Evolutionary conservation across 1,140 invertebrate species (phyloP).

Genomic region (Aphelinus atriplicis): DNA sequence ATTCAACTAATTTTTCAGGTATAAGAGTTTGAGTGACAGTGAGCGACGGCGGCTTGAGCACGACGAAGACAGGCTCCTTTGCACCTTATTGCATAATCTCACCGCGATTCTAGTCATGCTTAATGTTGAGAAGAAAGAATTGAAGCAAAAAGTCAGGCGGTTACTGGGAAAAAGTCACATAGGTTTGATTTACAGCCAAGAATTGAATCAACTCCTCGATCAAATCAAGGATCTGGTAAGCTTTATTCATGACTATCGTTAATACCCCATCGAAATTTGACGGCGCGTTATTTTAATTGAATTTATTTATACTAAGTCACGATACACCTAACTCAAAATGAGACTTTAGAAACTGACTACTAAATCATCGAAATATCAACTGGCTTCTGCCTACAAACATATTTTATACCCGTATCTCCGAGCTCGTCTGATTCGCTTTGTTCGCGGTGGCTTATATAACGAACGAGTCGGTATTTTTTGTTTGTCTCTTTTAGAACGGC

Average conservation of each 20-base stretch:
- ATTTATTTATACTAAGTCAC: background rate
- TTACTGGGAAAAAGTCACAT: slow-evolving; percentile 98
- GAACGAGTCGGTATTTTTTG: background rate
- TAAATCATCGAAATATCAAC: too few relatives aligned
- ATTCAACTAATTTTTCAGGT: slow-evolving; percentile 65
- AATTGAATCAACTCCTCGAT: slow-evolving; percentile 96
- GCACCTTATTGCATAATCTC: slow-evolving; percentile 95
- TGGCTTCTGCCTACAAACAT: too few relatives aligned
- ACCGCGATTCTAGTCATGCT: slow-evolving; percentile 97
- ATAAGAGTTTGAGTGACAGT: slow-evolving; percentile 91
- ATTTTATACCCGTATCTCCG: too few relatives aligned
- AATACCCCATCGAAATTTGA: background rate
- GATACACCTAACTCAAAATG: too few relatives aligned
- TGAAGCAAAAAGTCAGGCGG: slow-evolving; percentile 92
- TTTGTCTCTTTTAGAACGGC: slow-evolving; percentile 73
- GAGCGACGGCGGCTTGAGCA: slow-evolving; percentile 96
- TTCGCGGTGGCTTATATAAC: too few relatives aligned
- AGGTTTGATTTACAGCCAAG: slow-evolving; percentile 95
- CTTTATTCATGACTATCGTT: slow-evolving; percentile 35
- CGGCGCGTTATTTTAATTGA: background rate
- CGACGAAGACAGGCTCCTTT: slow-evolving; percentile 96
- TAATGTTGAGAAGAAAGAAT: slow-evolving; percentile 84
- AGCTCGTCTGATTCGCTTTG: too few relatives aligned
- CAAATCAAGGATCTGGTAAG: slow-evolving; percentile 93
- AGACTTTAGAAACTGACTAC: too few relatives aligned